A percentile compares a stretch with the other conserved stretches of the same genome.
phyloP scores from a whole-genome alignment of 2,113 vertebrate genomes.

The Hippocampus zosterae region DNA sequence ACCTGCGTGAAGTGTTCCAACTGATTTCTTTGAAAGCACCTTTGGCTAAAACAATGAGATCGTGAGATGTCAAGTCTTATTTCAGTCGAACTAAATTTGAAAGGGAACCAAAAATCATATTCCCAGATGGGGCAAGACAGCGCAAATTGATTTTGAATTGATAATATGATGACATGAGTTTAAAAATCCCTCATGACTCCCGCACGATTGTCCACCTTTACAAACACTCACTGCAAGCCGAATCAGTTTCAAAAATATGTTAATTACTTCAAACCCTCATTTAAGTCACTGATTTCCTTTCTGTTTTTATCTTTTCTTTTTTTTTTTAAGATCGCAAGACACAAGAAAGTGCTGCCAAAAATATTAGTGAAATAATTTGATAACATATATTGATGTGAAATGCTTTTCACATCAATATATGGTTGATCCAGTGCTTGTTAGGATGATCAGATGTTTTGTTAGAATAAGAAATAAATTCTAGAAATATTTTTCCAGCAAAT shows the following conservation, averaged over 20 bases:
- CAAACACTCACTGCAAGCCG: constrained; percentile 29
- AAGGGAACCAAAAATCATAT: not conserved
- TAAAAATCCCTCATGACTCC: constrained; percentile 40
- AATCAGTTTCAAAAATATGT: constrained; percentile 27
- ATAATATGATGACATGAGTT: constrained; percentile 38
- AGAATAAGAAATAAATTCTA: constrained; percentile 5
- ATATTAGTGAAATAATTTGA: not conserved
- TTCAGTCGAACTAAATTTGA: not conserved
- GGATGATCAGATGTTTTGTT: constrained; percentile 16
- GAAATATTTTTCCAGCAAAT: constrained; percentile 19
- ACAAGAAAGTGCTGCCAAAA: constrained; percentile 17
- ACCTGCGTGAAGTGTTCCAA: too few relatives aligned
- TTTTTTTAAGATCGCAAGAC: constrained; percentile 15
- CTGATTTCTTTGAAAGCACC: too few relatives aligned
- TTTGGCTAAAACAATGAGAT: too few relatives aligned
- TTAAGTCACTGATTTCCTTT: constrained; percentile 9
- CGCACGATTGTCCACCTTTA: constrained; percentile 39
- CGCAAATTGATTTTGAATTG: not conserved
- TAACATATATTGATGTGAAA: not conserved
- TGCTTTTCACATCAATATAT: too few relatives aligned
- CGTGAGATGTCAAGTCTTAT: not conserved
- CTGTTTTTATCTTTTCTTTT: constrained; percentile 11
- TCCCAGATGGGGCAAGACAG: not conserved
- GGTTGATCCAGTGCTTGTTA: not conserved
- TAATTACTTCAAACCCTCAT: constrained; percentile 13